phyloP scores from a whole-genome alignment of 2,888 invertebrate species.

The Heterodera filipjevi region DNA sequence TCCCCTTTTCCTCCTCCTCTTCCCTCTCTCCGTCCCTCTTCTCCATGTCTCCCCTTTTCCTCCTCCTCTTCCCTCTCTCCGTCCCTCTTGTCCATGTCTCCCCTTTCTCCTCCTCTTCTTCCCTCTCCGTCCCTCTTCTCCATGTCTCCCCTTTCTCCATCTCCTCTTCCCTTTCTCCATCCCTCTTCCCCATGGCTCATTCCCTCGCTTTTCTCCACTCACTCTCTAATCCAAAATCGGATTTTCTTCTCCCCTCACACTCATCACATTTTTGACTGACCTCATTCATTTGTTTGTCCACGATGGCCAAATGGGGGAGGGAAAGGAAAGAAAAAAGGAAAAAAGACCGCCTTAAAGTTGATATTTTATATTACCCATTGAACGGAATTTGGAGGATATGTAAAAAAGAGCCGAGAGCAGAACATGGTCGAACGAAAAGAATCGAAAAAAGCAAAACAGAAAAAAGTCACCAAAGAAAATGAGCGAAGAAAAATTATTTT shows the following conservation, averaged over 20 bases:
- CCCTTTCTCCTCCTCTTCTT: no score
- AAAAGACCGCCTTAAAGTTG: constrained; percentile 12
- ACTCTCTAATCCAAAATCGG: constrained; percentile 17
- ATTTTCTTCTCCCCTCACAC: neutral
- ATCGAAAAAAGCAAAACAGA: neutral
- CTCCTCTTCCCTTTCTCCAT: neutral
- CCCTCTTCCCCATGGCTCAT: neutral
- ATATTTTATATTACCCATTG: neutral
- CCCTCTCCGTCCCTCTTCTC: no score
- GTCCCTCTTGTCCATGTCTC: no score
- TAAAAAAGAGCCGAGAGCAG: neutral
- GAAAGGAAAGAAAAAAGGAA: neutral
- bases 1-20: neutral
- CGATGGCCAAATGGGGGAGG: constrained; percentile 6
- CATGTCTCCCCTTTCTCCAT: neutral
- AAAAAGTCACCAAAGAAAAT: neutral
- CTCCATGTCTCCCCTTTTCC: no score
- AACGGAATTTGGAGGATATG: neutral
- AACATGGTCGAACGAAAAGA: neutral
- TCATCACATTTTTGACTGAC: neutral
- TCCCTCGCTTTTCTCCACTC: neutral
- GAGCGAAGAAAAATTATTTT: neutral
- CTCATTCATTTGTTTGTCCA: constrained; percentile 7
- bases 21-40: no score
- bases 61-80: no score